Evolutionary conservation across 1,140 invertebrate genomes (phyloP), one percentile per base, ranked within the genome.

Genomic region (Microplitis mediator): DNA sequence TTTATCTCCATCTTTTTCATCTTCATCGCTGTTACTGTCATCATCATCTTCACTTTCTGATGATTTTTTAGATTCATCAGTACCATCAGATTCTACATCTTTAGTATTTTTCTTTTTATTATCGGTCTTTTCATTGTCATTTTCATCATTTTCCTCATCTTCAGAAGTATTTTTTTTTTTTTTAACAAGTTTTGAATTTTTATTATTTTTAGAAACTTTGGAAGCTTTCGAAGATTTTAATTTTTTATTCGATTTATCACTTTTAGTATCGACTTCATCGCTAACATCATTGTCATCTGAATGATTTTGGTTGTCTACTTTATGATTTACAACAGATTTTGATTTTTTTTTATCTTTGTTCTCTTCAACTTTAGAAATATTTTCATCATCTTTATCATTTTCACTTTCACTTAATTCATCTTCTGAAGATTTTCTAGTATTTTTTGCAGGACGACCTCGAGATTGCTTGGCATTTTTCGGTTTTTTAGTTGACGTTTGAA

Each of bases 391-490:
- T 35, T 35, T 11, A 39, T 65, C 45, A n/a, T 51, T n/a, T n/a
- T 6, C 23, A 50, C 63, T 61, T 11, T 72, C 50, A 74, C 3
- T 68, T 64, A 4, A 9, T 67, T 69, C 34, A 45, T 72, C 69
- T 39, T 32, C 51, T 11, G 72, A 74, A 32, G 76, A 70, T 13
- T 79, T 62, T 8, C 58, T 39, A 13, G 51, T 56, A 2, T 61
- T 63, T 63, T 66, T 76, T 9, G 5, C 35, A 66, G 16, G 4
- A 60, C 78, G 78, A n/a, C 77, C 77, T 66, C 77, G 75, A 35
- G 67, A 71, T 52, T 39, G 76, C 54, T 76, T 81, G 4, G 50
- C 45, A 63, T 77, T 81, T 75, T 8, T 73, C 23, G 74, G 45
- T 39, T 67, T 68, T 71, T 79, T 85, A 3, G 69, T 68, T 0